Conservation (phyloP, 2,888 invertebrate genomes). For the Eueremaeus valkanovi region DNA sequence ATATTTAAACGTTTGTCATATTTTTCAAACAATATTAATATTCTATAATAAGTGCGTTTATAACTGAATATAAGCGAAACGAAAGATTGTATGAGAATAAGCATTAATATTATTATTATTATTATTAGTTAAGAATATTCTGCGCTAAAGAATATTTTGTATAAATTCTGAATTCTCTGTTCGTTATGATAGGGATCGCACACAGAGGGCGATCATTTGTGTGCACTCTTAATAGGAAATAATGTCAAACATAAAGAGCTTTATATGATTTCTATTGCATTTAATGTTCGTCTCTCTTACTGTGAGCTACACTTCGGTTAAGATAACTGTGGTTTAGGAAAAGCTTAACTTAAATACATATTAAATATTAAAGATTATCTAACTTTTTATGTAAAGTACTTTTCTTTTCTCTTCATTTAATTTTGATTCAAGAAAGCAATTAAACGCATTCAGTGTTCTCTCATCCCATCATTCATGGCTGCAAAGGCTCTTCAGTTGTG, state of each 20-base stretch:
- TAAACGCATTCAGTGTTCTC: neutral
- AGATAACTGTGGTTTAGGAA: neutral
- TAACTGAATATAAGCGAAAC: neutral
- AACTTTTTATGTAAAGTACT: neutral
- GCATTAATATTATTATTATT: neutral
- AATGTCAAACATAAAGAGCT: neutral
- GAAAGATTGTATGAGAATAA: neutral
- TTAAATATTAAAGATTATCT: neutral
- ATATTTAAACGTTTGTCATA: too few species aligned
- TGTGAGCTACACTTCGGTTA: neutral
- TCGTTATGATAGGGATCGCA: neutral
- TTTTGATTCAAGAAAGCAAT: neutral
- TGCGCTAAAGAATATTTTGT: too few species aligned
- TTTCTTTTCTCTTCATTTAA: neutral
- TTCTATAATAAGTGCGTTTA: too few species aligned
- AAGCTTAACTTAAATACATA: neutral
- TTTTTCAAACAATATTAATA: too few species aligned
- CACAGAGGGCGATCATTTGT: constrained; percentile 11
- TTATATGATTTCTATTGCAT: neutral
- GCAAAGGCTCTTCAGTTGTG: too few species aligned
- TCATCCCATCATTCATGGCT: too few species aligned
- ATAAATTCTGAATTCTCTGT: neutral
- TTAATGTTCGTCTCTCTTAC: constrained; percentile 10
- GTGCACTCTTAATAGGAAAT: neutral
- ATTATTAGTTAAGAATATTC: neutral